These are phyloP conservation scores for Mionectes macconnelli DNA, from an alignment of 2,113 vertebrate genomes.

Conservation along the genomic window DNA sequence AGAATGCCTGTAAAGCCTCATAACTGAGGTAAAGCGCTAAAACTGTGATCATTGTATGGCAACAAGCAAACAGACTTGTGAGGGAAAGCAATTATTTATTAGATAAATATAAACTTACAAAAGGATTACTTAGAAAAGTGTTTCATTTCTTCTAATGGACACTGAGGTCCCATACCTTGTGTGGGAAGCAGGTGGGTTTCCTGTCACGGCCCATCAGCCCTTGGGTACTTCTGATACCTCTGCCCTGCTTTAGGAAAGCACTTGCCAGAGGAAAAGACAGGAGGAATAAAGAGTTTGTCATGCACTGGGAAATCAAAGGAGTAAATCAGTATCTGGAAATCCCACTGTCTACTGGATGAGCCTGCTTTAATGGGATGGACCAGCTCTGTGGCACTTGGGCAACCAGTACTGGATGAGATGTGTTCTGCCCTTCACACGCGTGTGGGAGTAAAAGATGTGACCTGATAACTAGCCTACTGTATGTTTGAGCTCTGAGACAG, in stretches of 20 bases:
- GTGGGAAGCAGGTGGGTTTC: not conserved
- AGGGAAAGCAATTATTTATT: not conserved
- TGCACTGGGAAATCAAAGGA: not conserved
- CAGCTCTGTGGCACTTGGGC: not conserved
- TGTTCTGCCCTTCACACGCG: accelerated
- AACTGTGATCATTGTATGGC: not conserved
- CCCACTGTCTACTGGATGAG: not conserved
- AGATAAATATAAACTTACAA: not conserved
- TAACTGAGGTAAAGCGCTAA: not conserved
- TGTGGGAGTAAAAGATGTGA: not conserved
- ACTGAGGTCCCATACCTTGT: not conserved
- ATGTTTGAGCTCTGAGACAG: not conserved
- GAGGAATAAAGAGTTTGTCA: not conserved
- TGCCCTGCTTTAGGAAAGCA: not conserved
- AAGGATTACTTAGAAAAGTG: not conserved
- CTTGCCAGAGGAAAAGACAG: not conserved
- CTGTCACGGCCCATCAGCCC: not conserved
- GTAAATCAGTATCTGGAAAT: not conserved
- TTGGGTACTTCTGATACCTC: not conserved
- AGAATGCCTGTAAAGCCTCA: not conserved
- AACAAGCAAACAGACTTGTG: not conserved
- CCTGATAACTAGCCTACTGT: not conserved
- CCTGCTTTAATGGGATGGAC: not conserved
- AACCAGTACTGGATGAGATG: accelerated
- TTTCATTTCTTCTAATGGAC: not conserved